Evolutionary conservation across 2,888 invertebrate species (phyloP), one percentile per base, ranked within the genome.

Genomic region (Drosophila cognata): DNA sequence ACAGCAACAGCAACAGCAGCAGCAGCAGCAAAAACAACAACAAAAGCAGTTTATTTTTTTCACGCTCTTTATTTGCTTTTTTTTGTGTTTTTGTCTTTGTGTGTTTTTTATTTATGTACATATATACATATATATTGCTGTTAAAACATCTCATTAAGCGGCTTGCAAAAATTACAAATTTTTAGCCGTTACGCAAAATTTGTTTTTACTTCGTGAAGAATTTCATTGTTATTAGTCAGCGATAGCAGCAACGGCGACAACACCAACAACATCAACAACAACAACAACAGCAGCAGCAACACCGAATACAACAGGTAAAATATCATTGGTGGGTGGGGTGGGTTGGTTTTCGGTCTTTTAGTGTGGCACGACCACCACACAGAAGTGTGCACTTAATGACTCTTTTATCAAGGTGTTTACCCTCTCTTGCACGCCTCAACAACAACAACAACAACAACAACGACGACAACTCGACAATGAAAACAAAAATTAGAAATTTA

Each of bases 141-240:
- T 71, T 67, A 72, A 86, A 81, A 77, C 81, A 74, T 64, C 77
- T 80, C 79, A 79, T 82, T 77, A 71, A 77, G 83, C 71, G 63
- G 77, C 69, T 85, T 71, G 80, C 66, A 66, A 71, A 85, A 84
- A 76, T 68, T 80, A 52, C 67, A 65, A 65, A 60, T 76, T 72
- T 75, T 76, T 62, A 56, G 66, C 51, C 68, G 65, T 72, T 78
- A 85, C 83, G 88, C 79, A 84, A 88, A 83, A 71, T 72, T 53
- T 71, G 61, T 25, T 57, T 59, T 77, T 58, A 53, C 36, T 56
- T 60, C 29, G 61, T 43, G 71, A 51, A 53, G 71, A 68, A 88
- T 80, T 88, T 84, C 71, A 76, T 87, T 85, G 86, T 85, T 72
- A 85, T 84, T 88, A 85, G 83, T 84, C 83, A 83, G 85, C 80